phyloP scores from a whole-genome alignment of 2,113 vertebrate genomes.

The Halcyon malimbica region DNA sequence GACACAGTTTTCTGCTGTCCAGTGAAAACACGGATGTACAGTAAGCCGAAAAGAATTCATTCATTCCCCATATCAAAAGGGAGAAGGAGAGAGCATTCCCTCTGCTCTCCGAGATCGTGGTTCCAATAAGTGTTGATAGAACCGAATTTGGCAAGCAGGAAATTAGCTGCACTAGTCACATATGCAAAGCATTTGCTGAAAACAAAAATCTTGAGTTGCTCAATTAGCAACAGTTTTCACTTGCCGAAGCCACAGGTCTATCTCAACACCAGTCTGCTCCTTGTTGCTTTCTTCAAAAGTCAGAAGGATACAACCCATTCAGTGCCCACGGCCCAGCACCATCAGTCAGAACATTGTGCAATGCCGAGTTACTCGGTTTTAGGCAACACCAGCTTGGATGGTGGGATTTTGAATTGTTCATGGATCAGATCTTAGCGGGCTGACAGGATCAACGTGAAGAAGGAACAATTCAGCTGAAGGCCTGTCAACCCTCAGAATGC shows the following conservation, averaged over 20 bases:
- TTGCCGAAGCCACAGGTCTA: neutral
- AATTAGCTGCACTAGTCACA: conserved; percentile 47
- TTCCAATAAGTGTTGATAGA: conserved; percentile 54
- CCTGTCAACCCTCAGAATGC: conserved; percentile 27
- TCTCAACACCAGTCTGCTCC: neutral
- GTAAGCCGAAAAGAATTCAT: conserved; percentile 61
- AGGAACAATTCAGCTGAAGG: conserved; percentile 25
- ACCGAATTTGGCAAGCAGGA: conserved; percentile 58
- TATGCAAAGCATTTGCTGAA: conserved; percentile 60
- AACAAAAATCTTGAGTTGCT: conserved; percentile 30
- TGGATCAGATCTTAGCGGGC: neutral
- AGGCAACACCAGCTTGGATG: neutral
- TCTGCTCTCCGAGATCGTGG: neutral
- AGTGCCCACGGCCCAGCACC: neutral
- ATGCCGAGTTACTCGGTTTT: conserved; percentile 9
- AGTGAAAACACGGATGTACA: conserved; percentile 59
- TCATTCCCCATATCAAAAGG: conserved; percentile 57
- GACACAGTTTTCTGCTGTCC: conserved; percentile 64
- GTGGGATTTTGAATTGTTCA: neutral
- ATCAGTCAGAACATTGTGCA: conserved; percentile 7
- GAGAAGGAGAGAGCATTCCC: conserved; percentile 29
- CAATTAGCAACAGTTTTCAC: conserved; percentile 51
- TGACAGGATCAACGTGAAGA: conserved; percentile 20
- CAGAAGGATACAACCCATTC: neutral
- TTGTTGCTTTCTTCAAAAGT: neutral